Percentiles rank a stretch among this genome's conserved stretches.
Evolutionary conservation across 2,797 vertebrate species (phyloP).

Genomic region (Valencia hispanica): DNA sequence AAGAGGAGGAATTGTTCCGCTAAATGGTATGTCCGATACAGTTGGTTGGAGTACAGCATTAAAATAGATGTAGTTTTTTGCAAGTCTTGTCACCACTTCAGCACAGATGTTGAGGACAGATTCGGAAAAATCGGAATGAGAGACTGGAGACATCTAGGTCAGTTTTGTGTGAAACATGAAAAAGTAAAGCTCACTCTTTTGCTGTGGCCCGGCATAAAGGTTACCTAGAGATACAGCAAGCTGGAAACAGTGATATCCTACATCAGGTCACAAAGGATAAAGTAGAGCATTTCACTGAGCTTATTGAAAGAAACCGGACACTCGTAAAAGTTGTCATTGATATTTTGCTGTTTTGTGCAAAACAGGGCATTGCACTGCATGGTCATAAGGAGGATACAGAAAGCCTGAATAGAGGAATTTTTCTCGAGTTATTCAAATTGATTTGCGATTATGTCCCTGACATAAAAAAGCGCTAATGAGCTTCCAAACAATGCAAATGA

Average conservation of each 20-base stretch:
- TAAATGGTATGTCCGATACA: background rate
- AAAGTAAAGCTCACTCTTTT: no score
- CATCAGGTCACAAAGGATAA: background rate
- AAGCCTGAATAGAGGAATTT: background rate
- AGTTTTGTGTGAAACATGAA: no score
- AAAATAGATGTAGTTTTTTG: background rate
- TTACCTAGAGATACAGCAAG: background rate
- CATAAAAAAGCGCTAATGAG: background rate
- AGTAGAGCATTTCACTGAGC: background rate
- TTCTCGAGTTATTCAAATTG: background rate
- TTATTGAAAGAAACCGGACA: background rate
- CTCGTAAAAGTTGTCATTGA: background rate
- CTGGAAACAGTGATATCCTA: background rate
- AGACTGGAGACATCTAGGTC: no score
- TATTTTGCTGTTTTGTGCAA: constrained; percentile 4
- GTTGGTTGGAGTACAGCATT: constrained; percentile 3
- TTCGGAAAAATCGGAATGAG: no score
- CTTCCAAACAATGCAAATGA: constrained; percentile 4
- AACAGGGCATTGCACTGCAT: background rate
- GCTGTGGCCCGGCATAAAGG: no score
- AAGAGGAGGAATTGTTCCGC: background rate
- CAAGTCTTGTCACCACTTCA: background rate
- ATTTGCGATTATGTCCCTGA: background rate
- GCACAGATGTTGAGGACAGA: background rate
- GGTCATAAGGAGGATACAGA: background rate